Conservation (phyloP, 1,140 invertebrate genomes). For the honey bee (Apis mellifera) region Amel_HAv3.1 CM009944.2:8422501-8423000, state of each 20-base stretch:
- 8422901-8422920: slow-evolving; percentile 86
- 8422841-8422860: slow-evolving; percentile 67
- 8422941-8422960: slow-evolving; percentile 78
- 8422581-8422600: not conserved
- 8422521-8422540: not conserved
- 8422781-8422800: slow-evolving; percentile 49
- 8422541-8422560: slow-evolving; percentile 15
- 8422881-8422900: slow-evolving; percentile 74
- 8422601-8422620: not conserved
- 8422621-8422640: not conserved
- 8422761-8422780: not conserved
- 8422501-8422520: slow-evolving; percentile 11
- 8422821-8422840: slow-evolving; percentile 61
- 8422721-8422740: not conserved
- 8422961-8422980: slow-evolving; percentile 32
- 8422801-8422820: slow-evolving; percentile 52
- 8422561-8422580: slow-evolving; percentile 14
- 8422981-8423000: slow-evolving; percentile 28
- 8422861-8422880: slow-evolving; percentile 34
- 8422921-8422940: slow-evolving; percentile 87
- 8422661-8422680: slow-evolving; percentile 28
- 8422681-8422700: not conserved
- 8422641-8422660: slow-evolving; percentile 41
- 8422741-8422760: slow-evolving; percentile 53
- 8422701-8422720: not conserved